phyloP scores from a whole-genome alignment of 2,113 vertebrate species.

The Ochotona curzoniae region DNA sequence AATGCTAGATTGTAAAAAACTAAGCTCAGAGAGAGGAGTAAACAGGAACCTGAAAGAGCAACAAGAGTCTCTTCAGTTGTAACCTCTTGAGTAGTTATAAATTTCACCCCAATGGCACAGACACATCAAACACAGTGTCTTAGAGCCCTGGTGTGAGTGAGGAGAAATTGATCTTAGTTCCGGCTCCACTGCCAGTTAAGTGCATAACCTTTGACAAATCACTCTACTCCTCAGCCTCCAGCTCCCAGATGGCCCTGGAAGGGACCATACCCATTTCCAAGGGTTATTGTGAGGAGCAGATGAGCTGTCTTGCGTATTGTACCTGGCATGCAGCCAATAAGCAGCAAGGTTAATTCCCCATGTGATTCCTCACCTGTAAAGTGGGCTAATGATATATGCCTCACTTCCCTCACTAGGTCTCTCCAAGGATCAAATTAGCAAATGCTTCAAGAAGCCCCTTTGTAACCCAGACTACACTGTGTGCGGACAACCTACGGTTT shows the following conservation, averaged over 20 bases:
- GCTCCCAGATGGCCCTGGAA: background rate
- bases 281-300: background rate
- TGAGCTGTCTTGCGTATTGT: background rate
- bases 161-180: conserved; percentile 20
- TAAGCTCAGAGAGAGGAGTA: background rate
- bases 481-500: background rate
- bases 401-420: background rate
- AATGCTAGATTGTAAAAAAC: background rate
- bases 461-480: background rate
- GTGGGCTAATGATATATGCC: background rate
- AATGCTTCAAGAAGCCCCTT: background rate
- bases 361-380: conserved; percentile 7
- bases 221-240: background rate
- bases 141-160: background rate
- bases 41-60: background rate
- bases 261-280: background rate
- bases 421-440: conserved; percentile 41
- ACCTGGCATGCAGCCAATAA: background rate
- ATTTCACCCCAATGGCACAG: background rate
- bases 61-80: background rate
- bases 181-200: conserved; percentile 10
- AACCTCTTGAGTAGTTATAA: background rate
- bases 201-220: conserved; percentile 29
- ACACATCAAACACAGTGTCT: background rate
- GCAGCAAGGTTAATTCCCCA: background rate